These are phyloP conservation scores for Sciurus niger DNA, from an alignment of 2,113 vertebrate genomes.

Conservation along the genomic window DNA sequence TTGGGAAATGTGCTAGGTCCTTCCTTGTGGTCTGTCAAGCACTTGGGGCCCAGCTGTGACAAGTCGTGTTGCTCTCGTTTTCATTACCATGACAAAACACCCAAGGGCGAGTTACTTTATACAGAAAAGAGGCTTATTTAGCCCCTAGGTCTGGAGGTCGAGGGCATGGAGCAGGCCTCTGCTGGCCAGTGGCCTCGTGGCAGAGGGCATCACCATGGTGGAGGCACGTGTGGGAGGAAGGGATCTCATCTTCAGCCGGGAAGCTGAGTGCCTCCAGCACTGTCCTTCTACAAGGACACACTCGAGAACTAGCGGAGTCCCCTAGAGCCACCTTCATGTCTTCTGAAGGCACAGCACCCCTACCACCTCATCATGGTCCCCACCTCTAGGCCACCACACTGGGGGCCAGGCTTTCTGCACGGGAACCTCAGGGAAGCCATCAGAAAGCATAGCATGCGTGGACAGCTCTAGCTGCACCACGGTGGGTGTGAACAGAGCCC, in stretches of 20 bases:
- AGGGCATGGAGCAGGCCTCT: background rate
- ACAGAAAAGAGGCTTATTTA: background rate
- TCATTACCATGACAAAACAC: background rate
- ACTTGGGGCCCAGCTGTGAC: background rate
- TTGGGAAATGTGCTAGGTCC: background rate
- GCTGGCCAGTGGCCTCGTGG: background rate
- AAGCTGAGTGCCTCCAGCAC: background rate
- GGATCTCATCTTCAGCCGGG: background rate
- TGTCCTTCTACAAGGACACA: background rate
- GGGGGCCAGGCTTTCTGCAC: background rate
- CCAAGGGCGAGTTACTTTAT: background rate
- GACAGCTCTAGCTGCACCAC: too few species aligned
- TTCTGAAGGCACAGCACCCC: too few species aligned
- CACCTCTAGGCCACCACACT: background rate
- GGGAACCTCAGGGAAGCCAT: background rate
- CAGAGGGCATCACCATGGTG: too few species aligned
- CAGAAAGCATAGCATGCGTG: too few species aligned
- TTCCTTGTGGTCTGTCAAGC: background rate
- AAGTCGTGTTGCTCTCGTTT: background rate
- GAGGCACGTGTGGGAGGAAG: background rate
- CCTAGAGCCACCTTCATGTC: background rate
- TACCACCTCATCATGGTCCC: too few species aligned
- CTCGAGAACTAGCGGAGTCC: background rate
- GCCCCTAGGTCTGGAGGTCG: background rate
- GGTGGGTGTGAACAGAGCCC: too few species aligned